These are phyloP conservation scores for Perca fluviatilis DNA, from an alignment of 2,113 vertebrate species.

Conservation along the genomic window DNA sequence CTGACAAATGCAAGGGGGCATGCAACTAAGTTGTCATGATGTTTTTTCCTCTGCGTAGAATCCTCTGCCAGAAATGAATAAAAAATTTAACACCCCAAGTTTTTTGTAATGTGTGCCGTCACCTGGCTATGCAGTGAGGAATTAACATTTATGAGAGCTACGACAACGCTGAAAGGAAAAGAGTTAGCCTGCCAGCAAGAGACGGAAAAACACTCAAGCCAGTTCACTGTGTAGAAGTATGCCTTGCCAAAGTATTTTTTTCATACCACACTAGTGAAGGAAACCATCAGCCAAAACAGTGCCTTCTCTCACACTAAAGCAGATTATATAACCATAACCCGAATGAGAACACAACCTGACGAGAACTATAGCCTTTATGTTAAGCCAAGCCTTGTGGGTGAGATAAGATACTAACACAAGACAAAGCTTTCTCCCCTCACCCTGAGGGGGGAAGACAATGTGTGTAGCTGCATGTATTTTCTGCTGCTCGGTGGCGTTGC, in stretches of 20 bases:
- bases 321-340: conserved; percentile 22
- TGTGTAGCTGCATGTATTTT: conserved; percentile 18
- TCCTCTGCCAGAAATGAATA: not conserved
- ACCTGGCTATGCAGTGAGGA: not conserved
- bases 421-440: conserved; percentile 42
- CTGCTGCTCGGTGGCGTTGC: conserved; percentile 12
- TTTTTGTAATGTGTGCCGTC: conserved; percentile 16
- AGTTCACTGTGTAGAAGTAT: conserved; percentile 7
- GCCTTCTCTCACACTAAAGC: conserved; percentile 39
- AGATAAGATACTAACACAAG: conserved; percentile 55
- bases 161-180: conserved; percentile 32
- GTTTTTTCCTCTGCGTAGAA: conserved; percentile 10
- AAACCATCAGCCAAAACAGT: conserved; percentile 45
- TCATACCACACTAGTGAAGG: conserved; percentile 52
- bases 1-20: not conserved
- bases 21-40: not conserved
- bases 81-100: not conserved
- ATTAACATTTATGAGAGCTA: conserved; percentile 3
- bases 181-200: conserved; percentile 21
- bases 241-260: conserved; percentile 5
- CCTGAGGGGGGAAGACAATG: conserved; percentile 1
- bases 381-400: conserved; percentile 56
- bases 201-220: conserved; percentile 43
- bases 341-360: conserved; percentile 8
- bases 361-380: conserved; percentile 57